Percentiles rank a stretch among this genome's conserved stretches.
Evolutionary conservation across 2,113 vertebrate genomes (phyloP).

Genomic region (Phalacrocorax aristotelis): DNA sequence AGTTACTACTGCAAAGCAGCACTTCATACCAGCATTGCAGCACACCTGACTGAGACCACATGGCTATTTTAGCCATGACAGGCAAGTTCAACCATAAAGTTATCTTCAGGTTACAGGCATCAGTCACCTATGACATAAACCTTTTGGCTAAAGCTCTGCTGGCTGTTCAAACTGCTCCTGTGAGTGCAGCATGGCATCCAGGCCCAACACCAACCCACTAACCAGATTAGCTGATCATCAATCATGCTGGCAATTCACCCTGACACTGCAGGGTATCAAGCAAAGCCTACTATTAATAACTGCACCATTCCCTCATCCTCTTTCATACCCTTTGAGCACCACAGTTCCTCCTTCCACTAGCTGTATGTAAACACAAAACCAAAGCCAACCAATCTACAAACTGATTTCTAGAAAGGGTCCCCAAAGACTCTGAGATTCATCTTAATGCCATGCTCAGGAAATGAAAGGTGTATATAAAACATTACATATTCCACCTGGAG

Average conservation of each 20-base stretch:
- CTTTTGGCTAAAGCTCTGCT: neutral
- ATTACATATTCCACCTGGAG: neutral
- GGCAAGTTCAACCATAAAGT: neutral
- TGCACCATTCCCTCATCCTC: neutral
- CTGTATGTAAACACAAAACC: neutral
- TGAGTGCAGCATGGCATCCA: neutral
- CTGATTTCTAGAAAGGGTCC: neutral
- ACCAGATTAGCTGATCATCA: neutral
- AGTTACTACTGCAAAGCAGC: neutral
- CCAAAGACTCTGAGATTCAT: neutral
- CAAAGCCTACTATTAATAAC: slow-evolving; percentile 31
- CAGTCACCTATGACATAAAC: neutral
- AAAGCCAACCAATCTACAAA: neutral
- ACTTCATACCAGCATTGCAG: neutral
- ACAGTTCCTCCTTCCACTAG: neutral
- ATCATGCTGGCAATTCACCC: neutral
- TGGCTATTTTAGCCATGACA: neutral
- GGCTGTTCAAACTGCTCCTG: neutral
- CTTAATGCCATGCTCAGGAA: neutral
- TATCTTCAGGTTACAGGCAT: neutral
- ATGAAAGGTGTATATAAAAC: too few species aligned
- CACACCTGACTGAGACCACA: neutral
- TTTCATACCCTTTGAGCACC: neutral
- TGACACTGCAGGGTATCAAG: neutral
- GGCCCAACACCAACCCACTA: neutral